phyloP scores from a whole-genome alignment of 2,888 invertebrate genomes.

The Theretra japonica region DNA sequence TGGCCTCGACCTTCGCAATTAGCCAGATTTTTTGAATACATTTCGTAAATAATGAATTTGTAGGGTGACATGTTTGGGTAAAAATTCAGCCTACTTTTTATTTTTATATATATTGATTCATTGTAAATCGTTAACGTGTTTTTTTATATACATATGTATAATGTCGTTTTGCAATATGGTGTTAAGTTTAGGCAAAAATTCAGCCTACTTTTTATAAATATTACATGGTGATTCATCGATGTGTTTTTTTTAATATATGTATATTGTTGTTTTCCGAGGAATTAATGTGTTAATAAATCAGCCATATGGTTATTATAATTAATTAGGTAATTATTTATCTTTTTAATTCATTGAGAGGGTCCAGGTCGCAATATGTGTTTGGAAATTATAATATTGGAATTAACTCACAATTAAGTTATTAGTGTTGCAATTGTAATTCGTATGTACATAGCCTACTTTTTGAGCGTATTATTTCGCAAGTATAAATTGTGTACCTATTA shows the following conservation, averaged over 20 bases:
- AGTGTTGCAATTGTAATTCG: too few species aligned
- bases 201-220: not conserved
- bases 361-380: not conserved
- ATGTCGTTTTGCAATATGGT: not conserved
- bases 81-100: too few species aligned
- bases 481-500: too few species aligned
- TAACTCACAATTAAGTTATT: too few species aligned
- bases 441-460: too few species aligned
- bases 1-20: constrained; percentile 5
- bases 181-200: too few species aligned
- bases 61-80: not conserved
- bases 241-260: not conserved
- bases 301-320: too few species aligned
- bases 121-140: not conserved
- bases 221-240: too few species aligned
- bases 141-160: not conserved
- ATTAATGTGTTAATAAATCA: not conserved
- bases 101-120: not conserved
- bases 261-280: not conserved
- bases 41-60: not conserved
- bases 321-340: not conserved
- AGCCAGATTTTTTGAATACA: not conserved
- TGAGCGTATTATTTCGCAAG: too few species aligned
- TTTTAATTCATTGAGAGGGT: not conserved
- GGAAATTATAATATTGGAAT: too few species aligned